Percentiles rank a stretch among this genome's conserved stretches.
phyloP scores from a whole-genome alignment of 2,888 invertebrate species.

The Petrolisthes cinctipes region DNA sequence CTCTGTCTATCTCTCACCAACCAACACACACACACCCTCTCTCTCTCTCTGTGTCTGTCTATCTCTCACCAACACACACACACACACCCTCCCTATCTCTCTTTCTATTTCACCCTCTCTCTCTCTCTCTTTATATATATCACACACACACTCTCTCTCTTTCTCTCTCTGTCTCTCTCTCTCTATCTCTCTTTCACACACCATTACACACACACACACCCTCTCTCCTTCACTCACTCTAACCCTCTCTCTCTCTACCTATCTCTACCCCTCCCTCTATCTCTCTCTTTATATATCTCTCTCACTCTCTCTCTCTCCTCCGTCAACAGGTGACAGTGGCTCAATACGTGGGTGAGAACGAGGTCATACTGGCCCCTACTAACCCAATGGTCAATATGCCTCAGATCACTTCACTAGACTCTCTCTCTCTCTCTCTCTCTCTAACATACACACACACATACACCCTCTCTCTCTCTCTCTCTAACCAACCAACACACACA shows the following conservation, averaged over 20 bases:
- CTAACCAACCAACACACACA: too few relatives aligned
- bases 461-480: too few relatives aligned
- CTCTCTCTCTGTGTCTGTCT: too few relatives aligned
- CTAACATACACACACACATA: too few relatives aligned
- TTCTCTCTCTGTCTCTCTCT: background rate
- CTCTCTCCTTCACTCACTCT: background rate
- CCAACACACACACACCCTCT: background rate
- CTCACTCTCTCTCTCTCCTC: conserved; percentile 13
- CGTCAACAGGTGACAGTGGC: background rate
- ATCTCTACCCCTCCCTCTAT: background rate
- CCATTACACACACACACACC: background rate
- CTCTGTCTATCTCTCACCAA: background rate
- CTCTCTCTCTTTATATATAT: background rate
- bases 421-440: too few relatives aligned
- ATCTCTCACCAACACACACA: background rate
- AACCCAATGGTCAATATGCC: background rate
- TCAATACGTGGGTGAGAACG: background rate
- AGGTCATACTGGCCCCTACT: background rate
- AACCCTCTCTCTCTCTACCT: background rate
- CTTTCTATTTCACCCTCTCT: background rate
- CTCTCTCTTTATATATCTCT: background rate
- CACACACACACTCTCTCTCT: background rate
- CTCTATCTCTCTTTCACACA: background rate
- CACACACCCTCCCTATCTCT: background rate
- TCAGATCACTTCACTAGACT: background rate